Conservation (phyloP, 2,113 vertebrate genomes). For the Gyps fulvus region DNA sequence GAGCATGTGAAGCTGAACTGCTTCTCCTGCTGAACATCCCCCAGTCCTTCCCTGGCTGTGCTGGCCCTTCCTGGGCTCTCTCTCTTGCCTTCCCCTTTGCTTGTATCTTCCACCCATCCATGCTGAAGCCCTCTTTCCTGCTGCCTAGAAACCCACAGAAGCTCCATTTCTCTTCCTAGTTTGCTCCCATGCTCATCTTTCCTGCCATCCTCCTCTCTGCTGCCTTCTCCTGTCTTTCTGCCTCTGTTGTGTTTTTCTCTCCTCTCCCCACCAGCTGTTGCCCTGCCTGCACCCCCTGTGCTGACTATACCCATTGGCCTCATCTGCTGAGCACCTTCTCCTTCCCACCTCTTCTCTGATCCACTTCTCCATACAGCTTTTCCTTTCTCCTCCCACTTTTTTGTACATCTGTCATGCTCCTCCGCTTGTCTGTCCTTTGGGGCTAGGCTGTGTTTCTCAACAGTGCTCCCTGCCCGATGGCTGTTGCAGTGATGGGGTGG, state of each 20-base stretch:
- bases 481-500: not conserved
- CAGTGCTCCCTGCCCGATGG: not conserved
- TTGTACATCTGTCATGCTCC: not conserved
- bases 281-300: not conserved
- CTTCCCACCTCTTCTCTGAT: not conserved
- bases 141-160: not conserved
- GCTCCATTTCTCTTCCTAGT: not conserved
- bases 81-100: not conserved
- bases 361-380: not conserved
- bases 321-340: not conserved
- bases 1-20: not conserved
- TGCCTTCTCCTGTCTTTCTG: not conserved
- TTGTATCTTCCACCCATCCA: not conserved
- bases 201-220: not conserved
- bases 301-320: not conserved
- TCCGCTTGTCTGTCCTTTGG: not conserved
- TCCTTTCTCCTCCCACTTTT: not conserved
- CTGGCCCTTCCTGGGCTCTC: not conserved
- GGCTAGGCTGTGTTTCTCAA: not conserved
- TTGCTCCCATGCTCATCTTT: not conserved
- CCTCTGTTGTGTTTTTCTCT: not conserved
- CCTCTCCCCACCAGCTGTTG: not conserved
- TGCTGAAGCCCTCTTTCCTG: not conserved
- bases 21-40: not conserved
- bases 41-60: fast-evolving